Conservation (phyloP, 2,113 vertebrate species). For the Baryphthengus martii region DNA sequence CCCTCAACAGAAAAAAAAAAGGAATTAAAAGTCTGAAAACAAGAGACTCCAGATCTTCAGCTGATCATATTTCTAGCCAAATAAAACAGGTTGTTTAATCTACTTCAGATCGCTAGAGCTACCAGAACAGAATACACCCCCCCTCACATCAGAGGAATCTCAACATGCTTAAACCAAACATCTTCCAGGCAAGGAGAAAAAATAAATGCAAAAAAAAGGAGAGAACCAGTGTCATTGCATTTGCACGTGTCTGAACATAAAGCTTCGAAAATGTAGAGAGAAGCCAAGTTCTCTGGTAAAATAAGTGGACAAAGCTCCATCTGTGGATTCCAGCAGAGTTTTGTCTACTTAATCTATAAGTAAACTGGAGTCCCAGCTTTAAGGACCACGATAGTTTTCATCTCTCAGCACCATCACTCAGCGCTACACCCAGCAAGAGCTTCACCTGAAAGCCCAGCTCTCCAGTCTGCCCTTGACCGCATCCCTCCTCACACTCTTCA, state of each 20-base stretch:
- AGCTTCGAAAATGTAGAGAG: neutral
- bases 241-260: neutral
- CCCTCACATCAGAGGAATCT: neutral
- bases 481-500: neutral
- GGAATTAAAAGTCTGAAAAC: neutral
- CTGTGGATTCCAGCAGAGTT: neutral
- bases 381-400: neutral
- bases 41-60: neutral
- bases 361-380: neutral
- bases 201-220: neutral
- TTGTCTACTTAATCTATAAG: neutral
- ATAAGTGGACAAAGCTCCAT: neutral
- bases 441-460: neutral
- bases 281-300: neutral
- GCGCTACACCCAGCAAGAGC: rapidly evolving
- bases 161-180: neutral
- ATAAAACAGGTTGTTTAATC: conserved; percentile 2
- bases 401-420: neutral
- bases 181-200: neutral
- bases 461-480: neutral
- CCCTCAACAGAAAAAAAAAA: neutral
- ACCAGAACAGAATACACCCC: neutral
- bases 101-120: neutral
- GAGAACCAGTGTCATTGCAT: neutral
- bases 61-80: neutral